Evolutionary conservation across 2,888 invertebrate species (phyloP).

Genomic region (Morpho deidamia): DNA sequence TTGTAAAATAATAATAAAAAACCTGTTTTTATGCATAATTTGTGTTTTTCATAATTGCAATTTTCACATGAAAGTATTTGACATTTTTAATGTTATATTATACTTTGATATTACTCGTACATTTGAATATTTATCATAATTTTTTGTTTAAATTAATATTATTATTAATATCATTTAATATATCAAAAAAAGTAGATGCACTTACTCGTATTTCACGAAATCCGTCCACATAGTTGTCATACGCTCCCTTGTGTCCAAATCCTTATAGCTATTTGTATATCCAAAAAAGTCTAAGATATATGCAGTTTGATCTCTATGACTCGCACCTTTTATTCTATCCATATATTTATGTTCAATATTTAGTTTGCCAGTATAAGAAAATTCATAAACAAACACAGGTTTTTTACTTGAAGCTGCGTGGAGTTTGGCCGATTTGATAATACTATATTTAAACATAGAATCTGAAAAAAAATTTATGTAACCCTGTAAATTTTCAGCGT

Average conservation of each 20-base stretch:
- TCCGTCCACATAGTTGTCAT: slow-evolving; percentile 66
- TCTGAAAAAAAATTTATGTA: slow-evolving; percentile 66
- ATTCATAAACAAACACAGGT: slow-evolving; percentile 59
- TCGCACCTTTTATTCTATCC: slow-evolving; percentile 58
- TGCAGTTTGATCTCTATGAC: slow-evolving; percentile 63
- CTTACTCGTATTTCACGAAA: slow-evolving; percentile 61
- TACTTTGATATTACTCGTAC: too few relatives aligned
- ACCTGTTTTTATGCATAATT: too few relatives aligned
- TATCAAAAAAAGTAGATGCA: slow-evolving; percentile 9
- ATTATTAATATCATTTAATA: too few relatives aligned
- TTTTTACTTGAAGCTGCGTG: slow-evolving; percentile 39
- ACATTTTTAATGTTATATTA: too few relatives aligned
- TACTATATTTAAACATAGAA: slow-evolving; percentile 60
- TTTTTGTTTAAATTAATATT: too few relatives aligned
- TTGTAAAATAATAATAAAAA: too few relatives aligned
- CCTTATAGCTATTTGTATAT: slow-evolving; percentile 44
- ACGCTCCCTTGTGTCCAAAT: slow-evolving; percentile 55
- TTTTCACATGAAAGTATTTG: too few relatives aligned
- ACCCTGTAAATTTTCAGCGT: slow-evolving; percentile 39
- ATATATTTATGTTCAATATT: slow-evolving; percentile 53
- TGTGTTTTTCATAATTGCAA: too few relatives aligned
- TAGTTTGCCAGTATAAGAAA: slow-evolving; percentile 55
- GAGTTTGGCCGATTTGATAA: slow-evolving; percentile 56
- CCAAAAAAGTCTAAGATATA: slow-evolving; percentile 59
- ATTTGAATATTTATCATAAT: too few relatives aligned